Base-by-base conservation (phyloP, 2,888 invertebrate genomes). In the Dolichomitus sp. region DNA sequence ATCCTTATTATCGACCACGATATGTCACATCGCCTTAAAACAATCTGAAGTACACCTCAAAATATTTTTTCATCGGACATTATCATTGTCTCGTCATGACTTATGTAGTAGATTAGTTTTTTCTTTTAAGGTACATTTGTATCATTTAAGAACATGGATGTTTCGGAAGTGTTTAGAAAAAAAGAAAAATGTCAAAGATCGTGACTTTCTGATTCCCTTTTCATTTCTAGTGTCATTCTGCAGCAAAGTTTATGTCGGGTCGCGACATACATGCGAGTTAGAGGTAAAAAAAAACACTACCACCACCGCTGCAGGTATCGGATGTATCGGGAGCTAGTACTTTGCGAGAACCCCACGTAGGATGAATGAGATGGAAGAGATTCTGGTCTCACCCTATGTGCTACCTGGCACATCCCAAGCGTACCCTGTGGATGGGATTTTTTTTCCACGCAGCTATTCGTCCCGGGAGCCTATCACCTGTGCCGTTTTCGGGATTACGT, bases 401-500 rank as follows among this genome's bases (percentile, higher is more conserved):
- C 57, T 80, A 77, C 80, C 77, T 77, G 80, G 80, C 61, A 83
- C 83, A 79, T 84, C 84, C 84, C 79, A 63, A 63, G 72, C 74
- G 68, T 59, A 73, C 72, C n/a, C 42, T 70, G 70, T 61, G 75
- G 65, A 79, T 81, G 77, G 63, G 61, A 74, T 82, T 83, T 82
- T 69, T 74, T 83, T 63, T 83, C 81, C 85, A 84, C 87, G 85
- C 78, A 80, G 83, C 73, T 81, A 79, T 84, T 80, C 83, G 75
- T 77, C 83, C 81, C 84, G 85, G 84, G 79, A 75, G 59, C 73
- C 63, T 77, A 61, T 92, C 93, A 93, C 93, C 93, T 93, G 93
- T 93, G 89, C 89, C 90, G 85, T 90, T 91, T 90, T 91, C 87
- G 84, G 92, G 92, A 93, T 93, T 92, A 93, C 92, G 90, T 91